phyloP scores from a whole-genome alignment of 2,113 vertebrate genomes.

The Toxotes jaculatrix region DNA sequence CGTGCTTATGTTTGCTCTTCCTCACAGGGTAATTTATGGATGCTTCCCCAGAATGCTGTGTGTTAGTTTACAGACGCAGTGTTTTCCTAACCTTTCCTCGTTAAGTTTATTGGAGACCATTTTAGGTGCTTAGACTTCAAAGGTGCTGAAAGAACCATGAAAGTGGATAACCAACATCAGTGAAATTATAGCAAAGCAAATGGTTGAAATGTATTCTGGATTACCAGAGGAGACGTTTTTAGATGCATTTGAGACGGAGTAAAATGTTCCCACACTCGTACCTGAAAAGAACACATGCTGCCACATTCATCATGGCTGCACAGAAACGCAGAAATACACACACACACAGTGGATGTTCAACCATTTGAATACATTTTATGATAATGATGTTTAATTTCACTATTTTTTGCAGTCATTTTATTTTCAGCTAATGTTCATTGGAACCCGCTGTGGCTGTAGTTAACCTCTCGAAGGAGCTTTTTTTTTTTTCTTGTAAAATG shows the following conservation, averaged over 20 bases:
- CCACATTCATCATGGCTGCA: background rate
- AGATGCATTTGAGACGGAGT: conserved; percentile 9
- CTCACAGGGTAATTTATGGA: conserved; percentile 43
- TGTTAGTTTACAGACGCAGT: conserved; percentile 48
- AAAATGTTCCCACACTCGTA: background rate
- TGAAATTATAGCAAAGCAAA: conserved; percentile 21
- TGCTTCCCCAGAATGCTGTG: conserved; percentile 19
- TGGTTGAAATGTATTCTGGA: conserved; percentile 24
- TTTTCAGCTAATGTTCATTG: background rate
- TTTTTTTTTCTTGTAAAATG: background rate
- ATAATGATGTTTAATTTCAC: background rate
- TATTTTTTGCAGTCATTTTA: background rate
- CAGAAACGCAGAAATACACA: background rate
- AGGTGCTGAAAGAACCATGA: conserved; percentile 38
- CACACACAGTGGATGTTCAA: background rate
- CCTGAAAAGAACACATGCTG: conserved; percentile 8
- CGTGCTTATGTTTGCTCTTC: conserved; percentile 31
- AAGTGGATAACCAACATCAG: conserved; percentile 41
- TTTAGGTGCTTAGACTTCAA: conserved; percentile 40
- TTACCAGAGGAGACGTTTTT: conserved; percentile 25
- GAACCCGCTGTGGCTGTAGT: background rate
- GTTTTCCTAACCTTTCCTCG: conserved; percentile 40
- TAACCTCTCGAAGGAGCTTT: background rate
- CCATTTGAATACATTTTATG: background rate
- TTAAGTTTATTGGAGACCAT: conserved; percentile 22